Base-by-base conservation (phyloP, 2,888 invertebrate genomes). In the Enoplolaimus lenunculus region DNA sequence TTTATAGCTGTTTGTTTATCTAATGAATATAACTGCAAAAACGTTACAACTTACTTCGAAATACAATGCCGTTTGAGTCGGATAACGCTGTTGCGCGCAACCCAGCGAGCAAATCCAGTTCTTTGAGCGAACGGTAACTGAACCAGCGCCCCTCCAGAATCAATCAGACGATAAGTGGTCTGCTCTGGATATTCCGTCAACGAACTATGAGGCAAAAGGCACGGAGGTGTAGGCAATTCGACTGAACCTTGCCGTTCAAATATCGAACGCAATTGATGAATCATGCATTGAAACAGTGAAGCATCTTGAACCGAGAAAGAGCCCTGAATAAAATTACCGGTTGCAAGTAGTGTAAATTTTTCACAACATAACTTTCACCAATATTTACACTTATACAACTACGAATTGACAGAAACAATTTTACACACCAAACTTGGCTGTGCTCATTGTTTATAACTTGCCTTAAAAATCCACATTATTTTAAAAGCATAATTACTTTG, bases 11-110 rank as follows among this genome's bases (percentile, higher is more conserved):
- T n/a, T n/a, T n/a, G n/a, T n/a, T n/a, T n/a, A n/a, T n/a, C n/a
- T n/a, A n/a, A n/a, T n/a, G n/a, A n/a, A n/a, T 26, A 62, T 62
- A 62, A 16, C 13, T 62, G 7, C 28, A 28, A n/a, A 16, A 30
- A 16, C 7, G 7, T 3, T n/a, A 60, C 28, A 29, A 2, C 45
- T 59, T 26, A 26, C 68, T 60, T 60, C 7, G 7, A 7, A 21
- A 68, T 68, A 59, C 89, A 87, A 81, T 90, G 95, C 68, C 95
- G 86, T 74, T 92, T 88, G 78, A 93, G 85, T 76, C 87, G 86
- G 66, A 86, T 87, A 0, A 90, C 87, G 1, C 87, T 87, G 74
- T 89, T 88, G 83, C 89, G 75, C 0, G 90, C 91, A 3, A 90
- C 86, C 78, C 90, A 89, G 70, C 90, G 85, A 0, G 90, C 90